Percentiles rank a stretch among this genome's conserved stretches.
These are phyloP conservation scores for Prosapia bicincta DNA, from an alignment of 2,888 invertebrate species.

Conservation along the genomic window DNA sequence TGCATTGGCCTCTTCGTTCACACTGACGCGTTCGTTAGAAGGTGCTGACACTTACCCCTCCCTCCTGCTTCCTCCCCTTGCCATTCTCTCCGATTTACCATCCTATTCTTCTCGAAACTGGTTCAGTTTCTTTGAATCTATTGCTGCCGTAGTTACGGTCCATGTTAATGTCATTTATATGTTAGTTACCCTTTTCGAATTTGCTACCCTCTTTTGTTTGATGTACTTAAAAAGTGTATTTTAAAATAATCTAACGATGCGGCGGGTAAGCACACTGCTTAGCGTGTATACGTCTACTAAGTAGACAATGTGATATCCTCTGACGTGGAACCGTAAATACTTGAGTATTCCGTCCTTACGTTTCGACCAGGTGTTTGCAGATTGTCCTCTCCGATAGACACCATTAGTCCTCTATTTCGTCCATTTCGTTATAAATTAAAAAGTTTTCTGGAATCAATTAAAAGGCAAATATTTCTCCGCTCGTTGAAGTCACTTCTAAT, in stretches of 20 bases:
- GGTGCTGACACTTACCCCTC: not conserved
- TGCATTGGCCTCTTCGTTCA: not conserved
- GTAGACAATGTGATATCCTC: no score
- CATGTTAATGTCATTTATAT: constrained; percentile 22
- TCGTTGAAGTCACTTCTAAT: no score
- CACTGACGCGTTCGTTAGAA: not conserved
- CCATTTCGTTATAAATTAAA: no score
- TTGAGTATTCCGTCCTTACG: no score
- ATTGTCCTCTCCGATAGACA: no score
- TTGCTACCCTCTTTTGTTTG: not conserved
- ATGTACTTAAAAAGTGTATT: not conserved
- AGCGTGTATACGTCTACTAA: no score
- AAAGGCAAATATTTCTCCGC: no score
- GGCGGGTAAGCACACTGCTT: no score
- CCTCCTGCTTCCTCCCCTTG: not conserved
- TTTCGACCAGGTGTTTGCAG: no score
- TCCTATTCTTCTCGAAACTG: constrained; percentile 21
- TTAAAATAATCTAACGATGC: not conserved
- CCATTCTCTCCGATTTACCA: constrained; percentile 6
- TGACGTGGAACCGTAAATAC: no score
- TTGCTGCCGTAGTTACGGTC: constrained; percentile 9
- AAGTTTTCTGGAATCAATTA: no score
- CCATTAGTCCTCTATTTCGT: no score
- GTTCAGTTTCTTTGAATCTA: constrained; percentile 15
- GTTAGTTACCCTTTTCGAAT: not conserved